Evolutionary conservation across 2,113 vertebrate species (phyloP), one percentile per base, ranked within the genome.

Genomic region (Phoxinus phoxinus): DNA sequence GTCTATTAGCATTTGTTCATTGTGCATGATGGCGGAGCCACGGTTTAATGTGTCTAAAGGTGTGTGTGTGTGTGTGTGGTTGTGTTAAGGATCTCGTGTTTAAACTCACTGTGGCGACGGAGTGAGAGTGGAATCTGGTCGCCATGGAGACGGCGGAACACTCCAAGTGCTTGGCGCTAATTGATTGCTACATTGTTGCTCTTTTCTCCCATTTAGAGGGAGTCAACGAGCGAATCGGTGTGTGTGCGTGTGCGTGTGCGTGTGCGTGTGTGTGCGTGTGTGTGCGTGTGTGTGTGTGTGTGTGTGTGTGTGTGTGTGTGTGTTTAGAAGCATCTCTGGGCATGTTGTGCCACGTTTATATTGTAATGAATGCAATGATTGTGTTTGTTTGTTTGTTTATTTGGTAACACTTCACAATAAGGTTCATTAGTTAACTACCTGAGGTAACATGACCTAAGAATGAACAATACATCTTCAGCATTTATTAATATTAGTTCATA

Each of bases 51-150:
- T 58, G 7, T 46, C 32, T 59, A 4, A 21, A 15, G 51, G 73
- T 19, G 59, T 51, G 44, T 80, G 61, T 81, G 10, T 75, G 51
- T 51, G 53, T 73, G 81, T 75, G 86, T 21, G 53, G 35, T 5
- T 87, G 86, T 75, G 82, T 65, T 37, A 67, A 48, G 30, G n/a
- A 67, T 46, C 32, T 76, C 41, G 75, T 77, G 27, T 32, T 63
- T 76, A 75, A 71, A 25, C 58, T 63, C 78, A 41, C 30, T 1
- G 53, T 37, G 59, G 30, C 37, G 23, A 77, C 17, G 3, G 73
- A 53, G 25, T 0, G 41, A 65, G 80, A 87, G 86, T 23, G 35
- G 69, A 87, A 84, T 63, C 63, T 30, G 35, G 86, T 87, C 35
- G 30, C 65, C 65, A 73, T 84, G 81, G 86, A 72, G 51, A 76